A percentile compares a stretch with the other conserved stretches of the same genome.
phyloP scores from a whole-genome alignment of 2,113 vertebrate genomes.

The Melanostigma gelatinosum region DNA sequence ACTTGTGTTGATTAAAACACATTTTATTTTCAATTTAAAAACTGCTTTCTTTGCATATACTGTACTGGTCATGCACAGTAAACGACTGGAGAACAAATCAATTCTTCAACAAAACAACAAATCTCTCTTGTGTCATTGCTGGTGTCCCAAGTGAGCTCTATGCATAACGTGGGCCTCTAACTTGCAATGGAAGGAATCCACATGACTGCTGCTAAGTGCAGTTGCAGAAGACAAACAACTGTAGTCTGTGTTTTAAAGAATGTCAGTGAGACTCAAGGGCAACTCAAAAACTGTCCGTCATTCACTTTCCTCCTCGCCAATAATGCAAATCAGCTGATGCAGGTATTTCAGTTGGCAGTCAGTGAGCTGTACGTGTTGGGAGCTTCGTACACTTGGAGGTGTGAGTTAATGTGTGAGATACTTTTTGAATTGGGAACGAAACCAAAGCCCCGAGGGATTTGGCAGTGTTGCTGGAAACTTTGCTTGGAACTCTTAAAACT shows the following conservation, averaged over 20 bases:
- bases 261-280: not conserved
- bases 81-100: not conserved
- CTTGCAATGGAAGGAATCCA: not conserved
- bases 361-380: slow-evolving; percentile 1
- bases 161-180: not conserved
- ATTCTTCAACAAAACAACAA: not conserved
- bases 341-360: slow-evolving; percentile 20
- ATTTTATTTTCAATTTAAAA: no score
- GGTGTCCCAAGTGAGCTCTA: not conserved
- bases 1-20: no score
- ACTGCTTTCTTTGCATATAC: not conserved
- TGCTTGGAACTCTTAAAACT: slow-evolving; percentile 27
- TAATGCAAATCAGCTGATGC: not conserved
- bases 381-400: slow-evolving; percentile 14
- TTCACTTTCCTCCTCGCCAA: slow-evolving; percentile 2
- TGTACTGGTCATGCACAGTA: not conserved
- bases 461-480: slow-evolving; percentile 21
- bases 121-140: not conserved
- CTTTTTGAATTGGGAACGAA: slow-evolving; percentile 19
- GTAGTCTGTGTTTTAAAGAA: not conserved
- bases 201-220: not conserved
- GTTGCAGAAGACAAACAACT: not conserved
- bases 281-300: not conserved
- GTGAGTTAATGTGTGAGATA: slow-evolving; percentile 23
- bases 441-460: slow-evolving; percentile 16